Conservation (phyloP, 2,113 vertebrate species). For the Pollachius pollachius region DNA sequence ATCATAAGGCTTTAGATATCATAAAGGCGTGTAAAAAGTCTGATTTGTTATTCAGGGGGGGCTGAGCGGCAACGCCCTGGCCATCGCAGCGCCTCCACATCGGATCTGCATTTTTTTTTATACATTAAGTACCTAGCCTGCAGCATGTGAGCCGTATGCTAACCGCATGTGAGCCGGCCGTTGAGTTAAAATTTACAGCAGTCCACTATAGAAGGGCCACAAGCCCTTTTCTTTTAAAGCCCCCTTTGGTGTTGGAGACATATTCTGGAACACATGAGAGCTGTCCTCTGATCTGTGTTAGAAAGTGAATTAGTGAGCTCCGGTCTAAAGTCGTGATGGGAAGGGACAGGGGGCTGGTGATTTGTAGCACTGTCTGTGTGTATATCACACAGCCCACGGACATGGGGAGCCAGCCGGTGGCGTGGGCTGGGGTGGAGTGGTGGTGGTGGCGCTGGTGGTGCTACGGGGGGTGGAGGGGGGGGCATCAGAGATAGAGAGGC, state of each 20-base stretch:
- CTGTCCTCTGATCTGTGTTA: constrained; percentile 68
- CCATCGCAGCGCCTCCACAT: neutral
- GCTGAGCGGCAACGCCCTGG: too few species aligned
- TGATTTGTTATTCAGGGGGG: too few species aligned
- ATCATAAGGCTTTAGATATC: constrained; percentile 42
- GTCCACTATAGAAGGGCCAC: constrained; percentile 54
- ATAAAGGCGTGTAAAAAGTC: constrained; percentile 30
- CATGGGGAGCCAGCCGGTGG: constrained; percentile 24
- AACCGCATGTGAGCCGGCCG: constrained; percentile 38
- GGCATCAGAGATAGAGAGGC: constrained; percentile 34
- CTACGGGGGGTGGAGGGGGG: constrained; percentile 32
- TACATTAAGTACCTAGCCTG: constrained; percentile 36
- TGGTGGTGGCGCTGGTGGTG: constrained; percentile 37
- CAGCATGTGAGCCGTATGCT: constrained; percentile 37
- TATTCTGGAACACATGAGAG: constrained; percentile 70
- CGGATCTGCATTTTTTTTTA: constrained; percentile 4
- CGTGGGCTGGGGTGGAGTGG: constrained; percentile 19
- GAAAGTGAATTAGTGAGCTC: constrained; percentile 74
- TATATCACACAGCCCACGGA: constrained; percentile 72
- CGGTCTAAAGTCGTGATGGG: constrained; percentile 66
- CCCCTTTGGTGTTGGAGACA: constrained; percentile 46
- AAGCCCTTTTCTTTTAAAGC: constrained; percentile 49
- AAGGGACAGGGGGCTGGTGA: constrained; percentile 61
- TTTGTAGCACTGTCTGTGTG: constrained; percentile 62
- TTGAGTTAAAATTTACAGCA: constrained; percentile 56